Base-by-base conservation (phyloP, 2,888 invertebrate genomes). In the Dioctria rufipes region DNA sequence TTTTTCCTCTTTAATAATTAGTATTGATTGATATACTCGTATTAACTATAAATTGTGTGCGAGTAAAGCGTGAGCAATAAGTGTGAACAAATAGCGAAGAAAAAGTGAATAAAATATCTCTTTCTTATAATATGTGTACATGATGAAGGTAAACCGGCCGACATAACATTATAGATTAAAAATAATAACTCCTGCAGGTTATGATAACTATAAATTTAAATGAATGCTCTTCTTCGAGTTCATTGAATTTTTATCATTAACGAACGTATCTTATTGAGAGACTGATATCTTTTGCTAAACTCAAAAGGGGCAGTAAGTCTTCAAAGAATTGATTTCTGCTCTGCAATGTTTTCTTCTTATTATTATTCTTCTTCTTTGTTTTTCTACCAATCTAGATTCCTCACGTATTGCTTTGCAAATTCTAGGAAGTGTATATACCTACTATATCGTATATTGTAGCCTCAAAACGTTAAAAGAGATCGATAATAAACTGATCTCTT, bases 261-360 rank as follows among this genome's bases (percentile, higher is more conserved):
- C 54, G 25, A 25, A 25, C 25, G 25, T 25, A 11, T 73, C 25
- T 73, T 58, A 54, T 67, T 37, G 1, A 13, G n/a, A 6, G 54
- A 11, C n/a, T 8, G 54, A 54, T 54, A 11, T 4, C 25, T 25
- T 54, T 4, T 25, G 42, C 39, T 9, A n/a, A 54, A n/a, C 49
- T n/a, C 60, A 73, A 8, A n/a, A 73, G 37, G 8, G 43, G 13
- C 37, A 73, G 73, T 58, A 58, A 73, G 13, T 73, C 13, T 73
- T 73, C 58, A 73, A 60, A 73, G 54, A 73, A 73, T 60, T 58
- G 60, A 73, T 73, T 73, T 60, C 60, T 25, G 25, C 25, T 25
- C 25, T 25, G 25, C 25, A 25, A 25, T 25, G 25, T 25, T 25
- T 25, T 13, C 42, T 73, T 6, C 4, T n/a, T n/a, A n/a, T n/a